These are phyloP conservation scores for Eurois occulta DNA, from an alignment of 2,888 invertebrate genomes.

Conservation along the genomic window DNA sequence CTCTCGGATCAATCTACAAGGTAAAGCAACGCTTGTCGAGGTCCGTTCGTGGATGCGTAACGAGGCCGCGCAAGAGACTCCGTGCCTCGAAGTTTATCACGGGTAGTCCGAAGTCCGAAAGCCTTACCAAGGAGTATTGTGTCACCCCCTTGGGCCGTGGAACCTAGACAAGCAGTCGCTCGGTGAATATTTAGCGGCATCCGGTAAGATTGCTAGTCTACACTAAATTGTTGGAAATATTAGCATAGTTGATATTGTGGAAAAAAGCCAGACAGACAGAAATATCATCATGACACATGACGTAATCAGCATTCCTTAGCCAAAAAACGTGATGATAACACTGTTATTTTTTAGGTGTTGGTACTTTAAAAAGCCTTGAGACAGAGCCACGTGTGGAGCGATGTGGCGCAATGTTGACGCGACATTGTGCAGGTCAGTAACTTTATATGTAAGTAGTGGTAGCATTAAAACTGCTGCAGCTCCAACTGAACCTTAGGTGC, in stretches of 20 bases:
- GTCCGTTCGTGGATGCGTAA: no score
- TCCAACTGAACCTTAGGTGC: no score
- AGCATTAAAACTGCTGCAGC: no score
- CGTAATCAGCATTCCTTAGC: not conserved
- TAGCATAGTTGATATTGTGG: not conserved
- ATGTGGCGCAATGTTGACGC: slow-evolving; percentile 33
- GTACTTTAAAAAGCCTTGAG: slow-evolving; percentile 3
- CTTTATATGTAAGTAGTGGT: slow-evolving; percentile 37
- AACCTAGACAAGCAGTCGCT: no score
- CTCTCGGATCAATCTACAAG: no score
- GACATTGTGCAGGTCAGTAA: slow-evolving; percentile 76
- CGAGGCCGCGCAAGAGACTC: no score
- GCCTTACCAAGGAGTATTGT: no score
- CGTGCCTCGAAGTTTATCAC: no score
- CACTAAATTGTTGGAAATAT: not conserved
- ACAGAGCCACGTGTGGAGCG: not conserved
- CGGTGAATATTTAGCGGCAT: no score
- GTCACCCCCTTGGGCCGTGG: no score
- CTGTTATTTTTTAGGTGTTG: not conserved
- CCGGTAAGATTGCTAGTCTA: not conserved
- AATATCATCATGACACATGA: not conserved
- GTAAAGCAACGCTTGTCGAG: no score
- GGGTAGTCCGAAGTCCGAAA: no score
- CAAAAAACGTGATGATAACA: slow-evolving; percentile 4
- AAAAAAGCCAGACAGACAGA: not conserved